Evolutionary conservation across 2,113 vertebrate species (phyloP).

Genomic region (Nematolebias whitei): DNA sequence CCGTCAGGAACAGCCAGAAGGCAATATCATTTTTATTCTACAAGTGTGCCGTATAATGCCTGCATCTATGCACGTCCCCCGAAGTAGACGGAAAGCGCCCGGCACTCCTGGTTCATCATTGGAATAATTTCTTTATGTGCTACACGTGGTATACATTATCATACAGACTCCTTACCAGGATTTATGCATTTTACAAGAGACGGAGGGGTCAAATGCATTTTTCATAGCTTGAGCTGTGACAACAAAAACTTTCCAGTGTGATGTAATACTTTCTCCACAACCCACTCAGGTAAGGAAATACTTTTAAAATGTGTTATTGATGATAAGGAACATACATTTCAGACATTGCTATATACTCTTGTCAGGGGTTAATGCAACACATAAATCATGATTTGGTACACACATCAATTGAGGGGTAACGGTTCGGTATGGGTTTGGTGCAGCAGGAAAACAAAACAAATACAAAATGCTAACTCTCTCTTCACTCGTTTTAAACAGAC

Average conservation of each 20-base stretch:
- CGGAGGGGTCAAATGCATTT: slow-evolving; percentile 61
- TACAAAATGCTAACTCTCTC: too few species aligned
- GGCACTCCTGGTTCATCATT: slow-evolving; percentile 28
- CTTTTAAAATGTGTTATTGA: slow-evolving; percentile 32
- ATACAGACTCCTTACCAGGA: slow-evolving; percentile 46
- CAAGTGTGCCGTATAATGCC: slow-evolving; percentile 19
- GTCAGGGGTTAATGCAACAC: not conserved
- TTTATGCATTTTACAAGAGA: slow-evolving; percentile 56
- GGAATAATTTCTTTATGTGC: slow-evolving; percentile 55
- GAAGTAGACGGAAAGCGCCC: slow-evolving; percentile 19
- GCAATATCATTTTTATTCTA: slow-evolving; percentile 31
- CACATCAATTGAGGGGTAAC: too few species aligned
- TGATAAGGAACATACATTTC: slow-evolving; percentile 28
- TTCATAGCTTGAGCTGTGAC: slow-evolving; percentile 65
- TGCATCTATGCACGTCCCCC: slow-evolving; percentile 17
- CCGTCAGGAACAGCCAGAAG: slow-evolving; percentile 46
- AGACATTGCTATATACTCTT: slow-evolving; percentile 13
- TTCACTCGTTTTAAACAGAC: too few species aligned
- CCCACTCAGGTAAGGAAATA: slow-evolving; percentile 27
- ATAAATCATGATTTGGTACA: too few species aligned
- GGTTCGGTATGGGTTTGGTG: too few species aligned
- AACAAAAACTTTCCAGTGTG: slow-evolving; percentile 49
- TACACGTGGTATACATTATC: slow-evolving; percentile 38
- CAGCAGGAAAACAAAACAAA: too few species aligned
- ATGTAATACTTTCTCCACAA: slow-evolving; percentile 24